Percentiles rank a stretch among this genome's conserved stretches.
Evolutionary conservation across 2,113 vertebrate genomes (phyloP).

Genomic region (Sinocyclocheilus anshuiensis): DNA sequence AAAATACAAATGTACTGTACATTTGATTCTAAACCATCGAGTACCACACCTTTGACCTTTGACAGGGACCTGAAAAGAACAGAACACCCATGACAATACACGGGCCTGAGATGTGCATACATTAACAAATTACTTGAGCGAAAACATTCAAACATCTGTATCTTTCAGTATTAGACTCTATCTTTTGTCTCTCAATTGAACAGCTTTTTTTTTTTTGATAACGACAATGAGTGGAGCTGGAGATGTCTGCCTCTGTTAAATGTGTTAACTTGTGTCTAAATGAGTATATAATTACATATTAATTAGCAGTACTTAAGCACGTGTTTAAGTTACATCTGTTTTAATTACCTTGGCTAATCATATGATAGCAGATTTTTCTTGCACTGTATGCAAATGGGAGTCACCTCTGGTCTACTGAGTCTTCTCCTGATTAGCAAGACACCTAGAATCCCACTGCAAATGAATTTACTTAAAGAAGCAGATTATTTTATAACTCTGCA

Average conservation of each 20-base stretch:
- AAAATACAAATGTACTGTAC: background rate
- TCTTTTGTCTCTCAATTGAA: conserved; percentile 55
- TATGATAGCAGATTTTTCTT: conserved; percentile 59
- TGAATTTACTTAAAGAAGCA: conserved; percentile 27
- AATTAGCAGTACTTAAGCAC: conserved; percentile 69
- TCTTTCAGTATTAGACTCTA: conserved; percentile 53
- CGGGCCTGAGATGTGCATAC: conserved; percentile 26
- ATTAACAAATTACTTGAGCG: conserved; percentile 41
- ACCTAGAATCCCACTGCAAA: conserved; percentile 28
- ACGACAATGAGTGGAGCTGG: conserved; percentile 61
- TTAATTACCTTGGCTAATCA: conserved; percentile 68
- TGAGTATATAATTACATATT: conserved; percentile 70
- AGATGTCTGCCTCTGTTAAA: conserved; percentile 63
- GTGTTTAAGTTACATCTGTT: conserved; percentile 69
- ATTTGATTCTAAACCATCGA: background rate
- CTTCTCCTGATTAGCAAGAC: conserved; percentile 37
- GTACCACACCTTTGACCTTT: conserved; percentile 1
- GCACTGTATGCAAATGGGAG: conserved; percentile 64
- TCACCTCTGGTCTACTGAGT: conserved; percentile 36
- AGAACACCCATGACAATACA: background rate
- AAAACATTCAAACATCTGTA: conserved; percentile 55
- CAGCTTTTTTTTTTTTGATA: conserved; percentile 55
- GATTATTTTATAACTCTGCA: background rate
- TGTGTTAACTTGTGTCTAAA: conserved; percentile 68
- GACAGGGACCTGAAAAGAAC: background rate